Percentiles rank a stretch among this genome's conserved stretches.
Conservation (phyloP, 1,140 invertebrate genomes). For the Amphibalanus amphitrite region DNA sequence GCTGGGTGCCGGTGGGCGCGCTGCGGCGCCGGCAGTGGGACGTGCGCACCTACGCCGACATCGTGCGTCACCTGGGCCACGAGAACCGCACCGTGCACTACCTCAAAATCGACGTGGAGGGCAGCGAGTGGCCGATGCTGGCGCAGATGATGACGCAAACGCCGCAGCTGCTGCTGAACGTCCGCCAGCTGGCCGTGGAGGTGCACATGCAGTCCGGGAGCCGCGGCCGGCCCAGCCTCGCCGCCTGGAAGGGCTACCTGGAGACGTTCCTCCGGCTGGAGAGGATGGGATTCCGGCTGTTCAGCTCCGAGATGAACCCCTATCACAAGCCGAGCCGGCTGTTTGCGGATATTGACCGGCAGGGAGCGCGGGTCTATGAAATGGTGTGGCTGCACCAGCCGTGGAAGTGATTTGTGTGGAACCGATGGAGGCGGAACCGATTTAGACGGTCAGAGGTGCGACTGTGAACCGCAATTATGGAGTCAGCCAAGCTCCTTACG, state of each 20-base stretch:
- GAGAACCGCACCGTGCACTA: neutral
- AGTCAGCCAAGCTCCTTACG: too few species aligned
- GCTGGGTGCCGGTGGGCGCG: neutral
- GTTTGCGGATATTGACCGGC: too few species aligned
- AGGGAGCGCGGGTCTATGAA: too few species aligned
- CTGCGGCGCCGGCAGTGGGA: neutral
- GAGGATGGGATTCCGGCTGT: neutral
- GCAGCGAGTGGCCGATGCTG: slow-evolving; percentile 8
- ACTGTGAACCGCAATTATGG: too few species aligned
- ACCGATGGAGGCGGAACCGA: too few species aligned
- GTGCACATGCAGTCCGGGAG: slow-evolving; percentile 1
- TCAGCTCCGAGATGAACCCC: neutral
- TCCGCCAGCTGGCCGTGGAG: slow-evolving; percentile 12
- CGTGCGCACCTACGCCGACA: neutral
- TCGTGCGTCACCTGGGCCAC: neutral
- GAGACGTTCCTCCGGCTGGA: neutral
- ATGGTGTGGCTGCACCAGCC: too few species aligned
- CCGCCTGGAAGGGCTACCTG: neutral
- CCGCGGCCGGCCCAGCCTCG: neutral
- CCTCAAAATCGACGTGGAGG: too few species aligned
- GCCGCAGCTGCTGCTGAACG: slow-evolving; percentile 5
- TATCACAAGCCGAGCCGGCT: neutral
- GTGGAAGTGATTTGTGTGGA: too few species aligned
- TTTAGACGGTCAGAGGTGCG: too few species aligned
- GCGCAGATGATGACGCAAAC: slow-evolving; percentile 8